A percentile compares a stretch with the other conserved stretches of the same genome.
phyloP scores from a whole-genome alignment of 2,113 vertebrate species.

The Chauna torquata region DNA sequence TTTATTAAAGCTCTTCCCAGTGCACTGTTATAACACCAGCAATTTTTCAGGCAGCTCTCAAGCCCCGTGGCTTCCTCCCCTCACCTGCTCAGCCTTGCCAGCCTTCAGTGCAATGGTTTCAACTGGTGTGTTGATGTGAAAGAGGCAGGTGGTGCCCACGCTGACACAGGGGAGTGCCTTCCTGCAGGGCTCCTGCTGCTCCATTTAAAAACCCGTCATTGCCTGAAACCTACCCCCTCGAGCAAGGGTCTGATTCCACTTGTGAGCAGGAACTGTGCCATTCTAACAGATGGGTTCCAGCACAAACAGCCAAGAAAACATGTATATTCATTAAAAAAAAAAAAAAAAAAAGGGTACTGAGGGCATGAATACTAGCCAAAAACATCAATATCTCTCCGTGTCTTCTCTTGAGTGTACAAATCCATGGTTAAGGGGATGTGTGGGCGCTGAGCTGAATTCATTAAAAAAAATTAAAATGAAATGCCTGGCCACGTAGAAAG shows the following conservation, averaged over 20 bases:
- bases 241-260: conserved; percentile 58
- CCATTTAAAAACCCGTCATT: background rate
- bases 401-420: conserved; percentile 63
- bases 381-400: conserved; percentile 56
- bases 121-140: conserved; percentile 51
- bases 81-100: accelerated
- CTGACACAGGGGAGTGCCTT: background rate
- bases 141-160: background rate
- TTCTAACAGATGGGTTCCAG: conserved; percentile 67
- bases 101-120: background rate
- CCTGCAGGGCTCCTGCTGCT: conserved; percentile 15
- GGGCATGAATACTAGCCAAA: conserved; percentile 71
- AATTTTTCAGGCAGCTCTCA: background rate
- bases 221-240: conserved; percentile 1
- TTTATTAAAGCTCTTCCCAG: background rate
- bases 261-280: conserved; percentile 65
- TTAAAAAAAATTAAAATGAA: conserved; percentile 62
- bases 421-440: conserved; percentile 43
- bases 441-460: conserved; percentile 49
- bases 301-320: conserved; percentile 62
- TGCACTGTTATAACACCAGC: accelerated
- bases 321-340: conserved; percentile 63
- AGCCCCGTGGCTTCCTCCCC: background rate
- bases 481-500: background rate
- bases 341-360: background rate